Percentiles rank a stretch among this genome's conserved stretches.
phyloP scores from a whole-genome alignment of 2,113 vertebrate species.

The Excalfactoria chinensis region DNA sequence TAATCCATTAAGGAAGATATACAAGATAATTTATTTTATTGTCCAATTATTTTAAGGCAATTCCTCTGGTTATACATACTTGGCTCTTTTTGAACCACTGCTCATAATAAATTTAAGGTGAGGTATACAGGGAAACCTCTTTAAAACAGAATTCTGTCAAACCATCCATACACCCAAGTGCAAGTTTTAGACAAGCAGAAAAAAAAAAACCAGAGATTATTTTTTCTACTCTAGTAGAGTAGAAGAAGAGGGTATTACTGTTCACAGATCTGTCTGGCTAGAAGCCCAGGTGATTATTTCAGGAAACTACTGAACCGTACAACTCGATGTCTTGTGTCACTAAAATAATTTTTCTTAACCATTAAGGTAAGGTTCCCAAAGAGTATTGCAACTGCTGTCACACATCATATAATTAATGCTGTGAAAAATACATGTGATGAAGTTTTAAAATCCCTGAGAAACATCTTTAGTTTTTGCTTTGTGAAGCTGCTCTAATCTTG shows the following conservation, averaged over 20 bases:
- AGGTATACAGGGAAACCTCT: neutral
- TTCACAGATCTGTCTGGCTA: neutral
- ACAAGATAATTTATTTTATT: neutral
- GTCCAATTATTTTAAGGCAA: neutral
- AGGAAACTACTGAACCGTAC: neutral
- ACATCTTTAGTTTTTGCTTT: neutral
- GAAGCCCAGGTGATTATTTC: constrained; percentile 19
- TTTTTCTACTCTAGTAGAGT: neutral
- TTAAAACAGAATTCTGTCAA: neutral
- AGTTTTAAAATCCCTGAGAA: neutral
- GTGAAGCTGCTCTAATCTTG: neutral
- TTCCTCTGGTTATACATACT: neutral
- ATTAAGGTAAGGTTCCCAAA: neutral
- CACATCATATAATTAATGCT: neutral
- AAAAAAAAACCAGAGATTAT: neutral
- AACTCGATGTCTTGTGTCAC: neutral
- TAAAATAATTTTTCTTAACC: neutral
- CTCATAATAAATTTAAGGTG: neutral
- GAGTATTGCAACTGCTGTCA: neutral
- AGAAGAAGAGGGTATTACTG: neutral
- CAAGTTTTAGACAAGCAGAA: neutral
- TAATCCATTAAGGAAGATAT: neutral
- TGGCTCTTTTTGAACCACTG: neutral
- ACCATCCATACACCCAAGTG: neutral
- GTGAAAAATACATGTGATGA: neutral